These are phyloP conservation scores for Megathymus violae DNA, from an alignment of 1,140 invertebrate species.

Conservation along the genomic window DNA sequence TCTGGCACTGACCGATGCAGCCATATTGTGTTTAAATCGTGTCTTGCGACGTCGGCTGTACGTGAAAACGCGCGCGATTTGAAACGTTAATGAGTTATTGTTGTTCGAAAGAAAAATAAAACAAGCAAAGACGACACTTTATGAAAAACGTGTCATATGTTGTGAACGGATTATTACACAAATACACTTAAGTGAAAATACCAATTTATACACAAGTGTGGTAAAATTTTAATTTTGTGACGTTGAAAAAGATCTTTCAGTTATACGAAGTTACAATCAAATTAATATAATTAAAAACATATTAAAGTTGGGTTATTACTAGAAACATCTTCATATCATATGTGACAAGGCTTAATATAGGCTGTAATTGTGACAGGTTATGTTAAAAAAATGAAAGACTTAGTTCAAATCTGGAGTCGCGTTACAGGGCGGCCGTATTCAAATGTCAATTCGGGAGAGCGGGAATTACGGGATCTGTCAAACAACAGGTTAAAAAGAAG, in stretches of 20 bases:
- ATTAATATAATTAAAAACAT: constrained; percentile 31
- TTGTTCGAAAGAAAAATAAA: not conserved
- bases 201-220: not conserved
- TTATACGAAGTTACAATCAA: constrained; percentile 12
- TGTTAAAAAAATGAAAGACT: constrained; percentile 83
- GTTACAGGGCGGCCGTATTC: constrained; percentile 80
- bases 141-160: not conserved
- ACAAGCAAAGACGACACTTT: constrained; percentile 1
- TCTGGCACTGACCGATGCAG: not conserved
- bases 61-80: constrained; percentile 3
- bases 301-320: constrained; percentile 29
- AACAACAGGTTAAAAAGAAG: constrained; percentile 56
- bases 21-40: not conserved
- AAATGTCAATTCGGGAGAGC: constrained; percentile 67
- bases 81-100: not conserved
- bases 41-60: not conserved
- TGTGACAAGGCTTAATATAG: constrained; percentile 1
- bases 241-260: not conserved
- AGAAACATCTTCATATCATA: constrained; percentile 19
- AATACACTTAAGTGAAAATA: too few relatives aligned
- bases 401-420: constrained; percentile 83
- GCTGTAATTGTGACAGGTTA: constrained; percentile 37
- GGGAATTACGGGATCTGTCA: constrained; percentile 61
- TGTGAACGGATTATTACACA: not conserved
- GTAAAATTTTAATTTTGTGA: not conserved